Base-by-base conservation (phyloP, 2,113 vertebrate species). In the Elanus axillaris region DNA sequence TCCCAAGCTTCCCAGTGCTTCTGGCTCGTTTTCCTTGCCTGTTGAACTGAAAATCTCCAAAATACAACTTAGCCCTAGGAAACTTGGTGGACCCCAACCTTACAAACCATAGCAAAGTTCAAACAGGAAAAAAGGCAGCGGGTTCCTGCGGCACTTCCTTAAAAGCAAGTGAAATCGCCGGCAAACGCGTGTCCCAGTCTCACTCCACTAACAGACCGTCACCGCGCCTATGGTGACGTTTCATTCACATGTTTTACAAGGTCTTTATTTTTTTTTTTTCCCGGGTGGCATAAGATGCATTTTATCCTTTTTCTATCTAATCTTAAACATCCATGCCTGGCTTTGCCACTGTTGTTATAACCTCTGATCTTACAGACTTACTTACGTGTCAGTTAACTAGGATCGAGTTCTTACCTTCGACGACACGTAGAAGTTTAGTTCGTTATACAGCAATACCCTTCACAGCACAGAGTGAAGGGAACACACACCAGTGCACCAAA, bases 151-250 rank as follows among this genome's bases (percentile, higher is more conserved):
- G 62, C 62, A 17, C 20, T 19, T 8, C 43, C 72, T 45, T 4
- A 32, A 36, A 8, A 56, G 21, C 34, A 40, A 45, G 29, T 0
- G 22, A 17, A 59, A 38, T 17, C 50, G 8, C 48, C 4, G n/a
- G 25, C 23, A 63, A 53, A 53, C 3, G 0, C 2, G 0, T 1
- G 14, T 29, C 53, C 67, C 1, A 0, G 42, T 4, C 63, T 21
- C 40, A 1, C 18, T 3, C 34, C 26, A 1, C 53, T 6, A 23
- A 8, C 26, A 11, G 68, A 3, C 29, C 2, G 0, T 2, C 13
- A 1, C 2, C 7, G 32, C 1, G 0, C 1, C 55, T 17, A 6
- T 0, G 8, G 29, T 2, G 17, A 48, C 6, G 10, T 31, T 64
- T 27, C 66, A 62, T 17, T 47, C 62, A 32, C 13, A 6, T 11